Conservation (phyloP, 2,113 vertebrate species). For the Sceloporus tristichus region DNA sequence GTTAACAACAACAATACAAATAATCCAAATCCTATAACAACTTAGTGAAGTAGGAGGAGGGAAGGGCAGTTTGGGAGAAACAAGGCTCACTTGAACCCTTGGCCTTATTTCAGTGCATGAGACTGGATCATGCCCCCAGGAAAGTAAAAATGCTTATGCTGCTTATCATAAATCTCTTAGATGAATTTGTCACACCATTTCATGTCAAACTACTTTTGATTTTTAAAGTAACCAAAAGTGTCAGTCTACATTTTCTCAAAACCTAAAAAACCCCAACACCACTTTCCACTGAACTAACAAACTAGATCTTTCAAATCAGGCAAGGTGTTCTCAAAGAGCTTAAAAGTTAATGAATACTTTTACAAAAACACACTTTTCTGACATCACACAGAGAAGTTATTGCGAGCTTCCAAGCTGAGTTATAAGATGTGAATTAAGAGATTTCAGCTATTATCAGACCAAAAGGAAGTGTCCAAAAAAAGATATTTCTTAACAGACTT, state of each 20-base stretch:
- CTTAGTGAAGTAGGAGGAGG: neutral
- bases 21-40: neutral
- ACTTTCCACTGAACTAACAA: constrained; percentile 18
- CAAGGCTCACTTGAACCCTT: neutral
- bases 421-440: neutral
- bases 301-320: neutral
- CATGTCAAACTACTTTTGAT: constrained; percentile 12
- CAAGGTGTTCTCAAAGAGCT: neutral
- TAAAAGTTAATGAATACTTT: neutral
- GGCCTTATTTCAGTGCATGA: neutral
- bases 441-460: neutral
- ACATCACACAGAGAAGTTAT: neutral
- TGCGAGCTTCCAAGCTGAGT: neutral
- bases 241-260: neutral
- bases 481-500: neutral
- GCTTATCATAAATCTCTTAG: neutral
- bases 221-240: constrained; percentile 27
- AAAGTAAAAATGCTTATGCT: no score
- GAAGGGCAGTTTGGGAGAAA: neutral
- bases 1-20: no score
- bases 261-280: neutral
- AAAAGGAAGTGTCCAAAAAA: constrained; percentile 2
- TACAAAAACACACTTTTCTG: neutral
- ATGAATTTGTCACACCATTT: neutral
- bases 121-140: neutral